These are phyloP conservation scores for Yasuhikotakia modesta DNA, from an alignment of 2,797 vertebrate species.

Conservation along the genomic window DNA sequence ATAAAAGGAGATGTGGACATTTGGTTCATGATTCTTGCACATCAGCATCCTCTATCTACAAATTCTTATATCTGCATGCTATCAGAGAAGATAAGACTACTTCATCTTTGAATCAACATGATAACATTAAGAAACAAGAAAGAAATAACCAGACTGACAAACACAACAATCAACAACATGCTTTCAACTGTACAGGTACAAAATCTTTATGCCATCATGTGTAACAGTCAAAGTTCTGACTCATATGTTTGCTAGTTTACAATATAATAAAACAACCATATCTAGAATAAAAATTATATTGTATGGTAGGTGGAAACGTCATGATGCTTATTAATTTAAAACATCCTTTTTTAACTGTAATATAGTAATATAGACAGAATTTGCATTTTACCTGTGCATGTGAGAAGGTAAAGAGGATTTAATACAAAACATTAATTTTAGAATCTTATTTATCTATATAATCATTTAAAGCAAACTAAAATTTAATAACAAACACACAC, in stretches of 20 bases:
- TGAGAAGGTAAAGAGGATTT: too few relatives aligned
- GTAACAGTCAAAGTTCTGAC: background rate
- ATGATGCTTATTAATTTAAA: too few relatives aligned
- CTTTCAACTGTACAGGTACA: conserved; percentile 67
- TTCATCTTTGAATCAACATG: conserved; percentile 14
- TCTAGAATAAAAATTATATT: too few relatives aligned
- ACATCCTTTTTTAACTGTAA: too few relatives aligned
- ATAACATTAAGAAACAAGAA: background rate
- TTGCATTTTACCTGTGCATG: too few relatives aligned
- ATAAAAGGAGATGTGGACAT: conserved; percentile 61
- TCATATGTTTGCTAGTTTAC: background rate
- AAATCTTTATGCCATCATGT: background rate
- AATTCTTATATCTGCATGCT: background rate
- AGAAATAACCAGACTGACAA: conserved; percentile 30
- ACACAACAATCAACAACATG: conserved; percentile 62
- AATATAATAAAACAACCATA: background rate
- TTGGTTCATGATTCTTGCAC: conserved; percentile 42
- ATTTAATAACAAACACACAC: too few relatives aligned
- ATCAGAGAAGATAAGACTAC: conserved; percentile 10
- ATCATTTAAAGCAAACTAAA: too few relatives aligned
- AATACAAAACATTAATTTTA: too few relatives aligned
- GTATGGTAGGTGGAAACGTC: too few relatives aligned
- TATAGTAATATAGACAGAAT: too few relatives aligned
- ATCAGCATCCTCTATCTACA: conserved; percentile 47
- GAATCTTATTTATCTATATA: too few relatives aligned